Conservation (phyloP, 2,113 vertebrate genomes). For the Heliornis fulica region DNA sequence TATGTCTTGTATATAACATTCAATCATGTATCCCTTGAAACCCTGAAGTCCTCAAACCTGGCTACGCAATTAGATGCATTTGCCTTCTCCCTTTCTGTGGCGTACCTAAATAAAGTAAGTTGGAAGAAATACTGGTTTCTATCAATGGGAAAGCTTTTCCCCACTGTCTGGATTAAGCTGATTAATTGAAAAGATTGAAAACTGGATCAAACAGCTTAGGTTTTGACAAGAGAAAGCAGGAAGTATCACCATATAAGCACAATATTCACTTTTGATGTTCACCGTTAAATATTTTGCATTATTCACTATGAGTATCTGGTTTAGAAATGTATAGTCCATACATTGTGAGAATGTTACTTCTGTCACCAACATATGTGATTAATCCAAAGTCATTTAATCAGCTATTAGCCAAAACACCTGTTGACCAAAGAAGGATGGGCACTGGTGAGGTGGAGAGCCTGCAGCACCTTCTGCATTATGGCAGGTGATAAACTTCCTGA, state of each 20-base stretch:
- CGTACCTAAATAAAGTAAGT: conserved; percentile 18
- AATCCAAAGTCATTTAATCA: not conserved
- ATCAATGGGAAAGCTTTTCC: not conserved
- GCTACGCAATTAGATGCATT: conserved; percentile 2
- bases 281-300: not conserved
- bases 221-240: not conserved
- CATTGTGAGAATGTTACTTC: not conserved
- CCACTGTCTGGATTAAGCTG: not conserved
- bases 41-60: not conserved
- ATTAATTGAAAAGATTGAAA: not conserved
- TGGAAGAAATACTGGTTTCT: conserved; percentile 30
- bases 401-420: not conserved
- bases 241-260: not conserved
- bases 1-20: not conserved
- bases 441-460: not conserved
- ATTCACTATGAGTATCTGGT: not conserved
- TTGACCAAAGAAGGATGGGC: not conserved
- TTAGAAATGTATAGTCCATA: not conserved
- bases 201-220: not conserved
- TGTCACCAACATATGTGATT: not conserved
- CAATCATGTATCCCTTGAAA: not conserved
- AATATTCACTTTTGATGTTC: not conserved
- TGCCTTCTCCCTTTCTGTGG: not conserved
- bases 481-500: not conserved
- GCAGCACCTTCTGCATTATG: rapidly evolving